Evolutionary conservation across 2,797 vertebrate genomes (phyloP).

Genomic region (Pseudochaenichthys georgianus): DNA sequence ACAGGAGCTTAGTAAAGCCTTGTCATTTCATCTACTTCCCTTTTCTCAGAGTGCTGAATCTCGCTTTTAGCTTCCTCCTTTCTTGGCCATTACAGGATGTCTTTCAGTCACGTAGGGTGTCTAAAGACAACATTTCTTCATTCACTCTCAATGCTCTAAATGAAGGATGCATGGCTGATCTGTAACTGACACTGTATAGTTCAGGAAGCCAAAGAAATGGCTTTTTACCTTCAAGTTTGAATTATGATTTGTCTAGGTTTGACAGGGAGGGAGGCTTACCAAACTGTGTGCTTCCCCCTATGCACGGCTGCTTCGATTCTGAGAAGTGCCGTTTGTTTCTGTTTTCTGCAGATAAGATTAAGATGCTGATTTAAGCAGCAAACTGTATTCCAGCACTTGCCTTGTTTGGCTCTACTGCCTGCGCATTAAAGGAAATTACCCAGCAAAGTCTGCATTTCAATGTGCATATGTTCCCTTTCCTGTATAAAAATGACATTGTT

Average conservation of each 20-base stretch:
- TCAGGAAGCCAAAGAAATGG: conserved; percentile 18
- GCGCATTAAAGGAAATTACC: not conserved
- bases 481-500: not conserved
- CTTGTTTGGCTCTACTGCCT: not conserved
- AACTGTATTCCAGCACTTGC: not conserved
- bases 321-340: not conserved
- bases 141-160: conserved; percentile 7
- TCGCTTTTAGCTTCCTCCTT: conserved; percentile 42
- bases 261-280: not conserved
- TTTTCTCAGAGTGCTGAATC: conserved; percentile 55
- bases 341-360: not conserved
- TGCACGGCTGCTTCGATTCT: not conserved
- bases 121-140: conserved; percentile 26
- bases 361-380: conserved; percentile 15
- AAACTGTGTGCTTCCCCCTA: not conserved
- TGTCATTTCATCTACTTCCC: conserved; percentile 44
- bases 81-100: conserved; percentile 10
- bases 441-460: not conserved
- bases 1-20: not conserved
- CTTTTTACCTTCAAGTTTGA: conserved; percentile 24
- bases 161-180: conserved; percentile 33
- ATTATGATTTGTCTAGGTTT: conserved; percentile 11
- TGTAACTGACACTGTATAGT: conserved; percentile 21
- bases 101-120: conserved; percentile 6
- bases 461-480: not conserved